Evolutionary conservation across 2,888 invertebrate genomes (phyloP), one percentile per base, ranked within the genome.

Genomic region (Salpingus planirostris): DNA sequence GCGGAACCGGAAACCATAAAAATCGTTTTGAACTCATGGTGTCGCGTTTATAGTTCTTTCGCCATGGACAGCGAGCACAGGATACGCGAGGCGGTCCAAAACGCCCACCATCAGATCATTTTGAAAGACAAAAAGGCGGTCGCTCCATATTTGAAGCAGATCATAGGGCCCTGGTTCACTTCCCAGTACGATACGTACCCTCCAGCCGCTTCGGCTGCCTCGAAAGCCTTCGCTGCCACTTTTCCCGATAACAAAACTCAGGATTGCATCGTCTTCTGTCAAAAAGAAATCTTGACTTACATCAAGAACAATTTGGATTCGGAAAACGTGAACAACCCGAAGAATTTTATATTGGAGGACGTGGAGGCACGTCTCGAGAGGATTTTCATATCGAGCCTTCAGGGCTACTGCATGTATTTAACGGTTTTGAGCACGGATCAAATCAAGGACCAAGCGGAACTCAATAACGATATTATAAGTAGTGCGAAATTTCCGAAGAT

Each of bases 121-220:
- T 60, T 64, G 27, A 75, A 75, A 56, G 78, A 80, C 36, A 82
- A 85, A 24, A 77, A 85, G 13, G 77, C 78, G 44, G 66, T 86
- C 38, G 92, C 90, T 1, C 85, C 86, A 1, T 78, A 78, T 57
- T 68, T 95, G 30, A 81, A 81, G 52, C 76, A 75, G 55, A 58
- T 93, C 38, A 76, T 80, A 56, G 88, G 89, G 2, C 72, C 80
- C 2, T 93, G 93, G 93, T 76, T 92, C 52, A 74, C 80, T 24
- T 81, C 87, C 29, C 84, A 81, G 57, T 80, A 81, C 67, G 93
- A 95, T 61, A 79, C 80, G 7, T 86, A 89, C 65, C 79, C 85
- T 21, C 89, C 90, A 6, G 89, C 88, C 11, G 80, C 87, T 3
- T 73, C 75, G 44, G 74, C 78, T 36, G 88, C 89, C 1, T 65